Evolutionary conservation across 2,113 vertebrate species (phyloP), one percentile per base, ranked within the genome.

Genomic region (Nipponia nippon): DNA sequence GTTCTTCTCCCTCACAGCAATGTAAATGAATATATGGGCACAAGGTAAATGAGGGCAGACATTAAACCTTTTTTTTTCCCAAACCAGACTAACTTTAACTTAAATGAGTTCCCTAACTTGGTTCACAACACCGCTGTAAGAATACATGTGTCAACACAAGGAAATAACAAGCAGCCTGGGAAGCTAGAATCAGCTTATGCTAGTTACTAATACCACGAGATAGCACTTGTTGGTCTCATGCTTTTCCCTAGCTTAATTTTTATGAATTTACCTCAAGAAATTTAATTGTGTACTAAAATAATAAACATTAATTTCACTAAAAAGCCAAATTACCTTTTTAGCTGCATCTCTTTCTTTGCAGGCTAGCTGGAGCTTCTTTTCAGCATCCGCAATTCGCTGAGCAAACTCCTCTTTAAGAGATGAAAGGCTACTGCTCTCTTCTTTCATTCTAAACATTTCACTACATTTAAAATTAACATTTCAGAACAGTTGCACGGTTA

Each of bases 321-420:
- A 90, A 87, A 83, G 63, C 6, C 17, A 44, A 30, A 73, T 97
- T 98, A 99, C 99, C 99, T 99, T 99, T 97, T 99, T 99, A 93
- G 99, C 98, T 42, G 99, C 98, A 97, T 99, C 99, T 94, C 99
- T 98, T 89, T 99, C 99, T 97, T 99, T 99, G 97, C 99, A 99
- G 88, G 99, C 99, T 42, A 99, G 87, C 50, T 99, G 99, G 83
- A 98, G 99, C 95, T 99, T 99, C 97, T 99, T 99, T 95, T 99
- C 99, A 49, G 99, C 97, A 93, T 99, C 99, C 9, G 99, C 99
- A 83, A 99, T 99, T 85, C 99, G 99, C 95, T 99, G 99, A 42
- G 99, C 99, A 97, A 99, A 99, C 95, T 99, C 99, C 44, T 99
- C 99, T 96, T 99, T 99, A 44, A 99, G 98, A 93, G 99, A 99